These are phyloP conservation scores for Laodelphax striatellus DNA, from an alignment of 1,140 invertebrate species.

Conservation along the genomic window DNA sequence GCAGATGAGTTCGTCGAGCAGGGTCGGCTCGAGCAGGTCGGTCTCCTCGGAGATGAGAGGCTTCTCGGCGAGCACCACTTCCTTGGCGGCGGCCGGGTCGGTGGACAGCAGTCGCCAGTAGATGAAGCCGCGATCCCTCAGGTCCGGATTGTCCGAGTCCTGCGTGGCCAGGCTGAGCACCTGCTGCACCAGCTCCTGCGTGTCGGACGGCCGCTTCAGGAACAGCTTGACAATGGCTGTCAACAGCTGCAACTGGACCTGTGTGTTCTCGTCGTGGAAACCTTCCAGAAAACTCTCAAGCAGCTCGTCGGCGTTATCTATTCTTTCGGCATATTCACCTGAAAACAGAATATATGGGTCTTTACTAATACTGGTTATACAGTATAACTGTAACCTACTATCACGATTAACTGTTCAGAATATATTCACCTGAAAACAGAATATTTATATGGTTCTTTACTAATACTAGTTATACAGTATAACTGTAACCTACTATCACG, in stretches of 20 bases:
- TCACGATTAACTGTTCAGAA: too few species aligned
- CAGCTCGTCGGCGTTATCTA: conserved; percentile 98
- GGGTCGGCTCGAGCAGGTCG: conserved; percentile 92
- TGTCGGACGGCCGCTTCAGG: conserved; percentile 93
- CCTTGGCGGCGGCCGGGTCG: conserved; percentile 96
- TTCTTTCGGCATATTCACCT: conserved; percentile 90
- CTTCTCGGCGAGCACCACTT: conserved; percentile 98
- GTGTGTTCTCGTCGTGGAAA: conserved; percentile 99
- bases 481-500: too few species aligned
- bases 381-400: too few species aligned
- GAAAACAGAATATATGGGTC: neutral
- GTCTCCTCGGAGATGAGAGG: conserved; percentile 99
- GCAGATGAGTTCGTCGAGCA: conserved; percentile 97
- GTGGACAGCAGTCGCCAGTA: conserved; percentile 98
- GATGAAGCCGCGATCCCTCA: conserved; percentile 97
- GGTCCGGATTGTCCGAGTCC: conserved; percentile 99
- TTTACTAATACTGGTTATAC: too few species aligned
- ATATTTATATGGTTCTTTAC: too few species aligned
- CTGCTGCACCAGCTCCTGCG: conserved; percentile 92
- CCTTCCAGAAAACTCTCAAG: conserved; percentile 97
- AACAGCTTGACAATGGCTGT: conserved; percentile 99
- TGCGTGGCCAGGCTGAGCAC: conserved; percentile 85
- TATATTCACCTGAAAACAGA: too few species aligned
- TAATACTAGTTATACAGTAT: too few species aligned
- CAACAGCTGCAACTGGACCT: conserved; percentile 93